Percentiles rank a stretch among this genome's conserved stretches.
phyloP scores from a whole-genome alignment of 2,797 vertebrate species.

The Thalassophryne amazonica region DNA sequence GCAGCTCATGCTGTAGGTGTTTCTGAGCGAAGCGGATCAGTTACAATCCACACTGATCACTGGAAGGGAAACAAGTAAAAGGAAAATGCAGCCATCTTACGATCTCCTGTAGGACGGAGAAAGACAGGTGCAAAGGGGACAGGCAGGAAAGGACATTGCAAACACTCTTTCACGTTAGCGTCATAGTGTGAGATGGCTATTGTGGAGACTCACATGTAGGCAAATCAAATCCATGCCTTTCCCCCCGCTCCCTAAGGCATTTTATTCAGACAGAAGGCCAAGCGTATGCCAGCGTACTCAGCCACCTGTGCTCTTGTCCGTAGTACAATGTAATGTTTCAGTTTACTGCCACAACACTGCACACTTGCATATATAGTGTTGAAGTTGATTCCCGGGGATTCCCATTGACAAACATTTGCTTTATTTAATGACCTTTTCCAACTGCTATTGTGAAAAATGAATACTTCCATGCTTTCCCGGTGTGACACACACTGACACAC shows the following conservation, averaged over 20 bases:
- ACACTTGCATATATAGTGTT: conserved; percentile 15
- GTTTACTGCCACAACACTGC: conserved; percentile 11
- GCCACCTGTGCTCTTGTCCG: conserved; percentile 48
- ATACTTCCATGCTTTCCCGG: conserved; percentile 40
- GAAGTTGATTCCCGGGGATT: conserved; percentile 52
- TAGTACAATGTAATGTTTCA: conserved; percentile 16
- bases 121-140: neutral
- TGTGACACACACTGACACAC: conserved; percentile 34
- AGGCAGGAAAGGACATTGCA: neutral
- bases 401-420: conserved; percentile 65
- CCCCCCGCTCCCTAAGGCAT: neutral
- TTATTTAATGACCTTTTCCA: conserved; percentile 67
- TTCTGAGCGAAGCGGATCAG: conserved; percentile 23
- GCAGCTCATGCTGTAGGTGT: conserved; percentile 31
- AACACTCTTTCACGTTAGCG: neutral
- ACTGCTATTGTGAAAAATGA: conserved; percentile 47
- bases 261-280: conserved; percentile 48
- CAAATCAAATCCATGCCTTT: conserved; percentile 12
- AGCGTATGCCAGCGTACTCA: conserved; percentile 33
- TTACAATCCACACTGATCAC: conserved; percentile 18
- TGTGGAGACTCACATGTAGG: neutral
- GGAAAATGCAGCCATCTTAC: conserved; percentile 23
- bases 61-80: conserved; percentile 37
- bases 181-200: conserved; percentile 1
- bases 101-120: neutral